Base-by-base conservation (phyloP, 2,113 vertebrate genomes). In the Melanocharis versteri region DNA sequence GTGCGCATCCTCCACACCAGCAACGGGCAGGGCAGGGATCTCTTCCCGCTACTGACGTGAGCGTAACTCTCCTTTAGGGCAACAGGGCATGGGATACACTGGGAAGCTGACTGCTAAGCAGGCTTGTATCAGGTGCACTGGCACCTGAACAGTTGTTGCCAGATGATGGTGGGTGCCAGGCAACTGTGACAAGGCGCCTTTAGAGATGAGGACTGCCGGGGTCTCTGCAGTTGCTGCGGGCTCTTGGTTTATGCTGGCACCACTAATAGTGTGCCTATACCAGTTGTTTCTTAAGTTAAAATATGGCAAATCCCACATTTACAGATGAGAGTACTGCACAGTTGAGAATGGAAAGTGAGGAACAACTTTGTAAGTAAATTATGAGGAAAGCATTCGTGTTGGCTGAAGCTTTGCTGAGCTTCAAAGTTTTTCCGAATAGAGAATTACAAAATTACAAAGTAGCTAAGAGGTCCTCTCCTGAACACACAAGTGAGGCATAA, bases 41-140 rank as follows among this genome's bases (percentile, higher is more conserved):
- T 64, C 20, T 33, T 76, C 65, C 12, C 51, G 10, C n/a, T 9
- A 7, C 2, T 14, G 48, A 27, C 0, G 1, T 21, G 54, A 81
- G 10, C 11, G 21, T 33, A 64, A 51, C 57, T 73, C n/a, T 81
- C 42, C n/a, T 81, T 44, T 30, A 37, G 54, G 81, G 61, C 53
- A 57, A 8, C 22, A 5, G 39, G 30, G 33, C 53, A 21, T 39
- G 62, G 64, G 18, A 35, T 31, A 24, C 37, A 13, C 30, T 17
- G 39, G 42, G 39, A 71, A 50, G 33, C 15, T 31, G 68, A 28
- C 31, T 33, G 44, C 28, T 45, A 53, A 50, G 35, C 5, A 10
- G 51, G 18, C 60, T 84, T 78, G 8, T 61, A 1, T 65, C 56
- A 40, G 73, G 45, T 28, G 44, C 53, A 18, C 2, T 45, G 62